phyloP scores from a whole-genome alignment of 2,113 vertebrate genomes.

The Leptocoma aspasia region DNA sequence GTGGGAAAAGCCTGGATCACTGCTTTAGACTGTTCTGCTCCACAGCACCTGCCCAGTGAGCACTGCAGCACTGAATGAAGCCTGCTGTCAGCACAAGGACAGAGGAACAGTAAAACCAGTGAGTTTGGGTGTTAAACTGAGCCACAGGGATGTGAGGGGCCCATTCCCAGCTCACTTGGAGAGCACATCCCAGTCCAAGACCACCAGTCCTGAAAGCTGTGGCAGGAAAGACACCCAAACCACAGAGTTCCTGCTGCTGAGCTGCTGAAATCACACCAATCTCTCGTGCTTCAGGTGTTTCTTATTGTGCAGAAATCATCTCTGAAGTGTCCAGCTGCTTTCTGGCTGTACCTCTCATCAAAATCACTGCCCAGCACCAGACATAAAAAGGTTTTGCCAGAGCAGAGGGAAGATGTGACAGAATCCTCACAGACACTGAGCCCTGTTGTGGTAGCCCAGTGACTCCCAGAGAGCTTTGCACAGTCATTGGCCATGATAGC shows the following conservation, averaged over 20 bases:
- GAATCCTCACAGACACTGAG: not conserved
- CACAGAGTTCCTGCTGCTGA: not conserved
- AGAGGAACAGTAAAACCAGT: not conserved
- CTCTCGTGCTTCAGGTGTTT: not conserved
- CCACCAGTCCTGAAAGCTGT: not conserved
- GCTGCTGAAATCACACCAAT: not conserved
- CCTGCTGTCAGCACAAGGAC: not conserved
- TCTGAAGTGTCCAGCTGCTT: not conserved
- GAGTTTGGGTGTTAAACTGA: not conserved
- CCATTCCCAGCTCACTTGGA: not conserved
- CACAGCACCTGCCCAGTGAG: not conserved
- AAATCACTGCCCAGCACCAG: not conserved
- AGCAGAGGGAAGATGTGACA: not conserved
- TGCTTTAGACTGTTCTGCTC: not conserved
- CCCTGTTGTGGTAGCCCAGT: not conserved
- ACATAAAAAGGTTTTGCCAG: not conserved
- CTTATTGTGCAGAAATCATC: not conserved
- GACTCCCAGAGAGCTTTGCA: not conserved
- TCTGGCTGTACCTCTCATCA: not conserved
- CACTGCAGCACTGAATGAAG: not conserved
- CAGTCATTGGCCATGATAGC: rapidly evolving
- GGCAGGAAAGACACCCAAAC: not conserved
- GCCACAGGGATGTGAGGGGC: rapidly evolving
- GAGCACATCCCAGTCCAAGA: not conserved
- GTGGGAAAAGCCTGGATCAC: not conserved